Evolutionary conservation across 1,140 invertebrate genomes (phyloP).

Genomic region (Macrotrachela quadricornifera): DNA sequence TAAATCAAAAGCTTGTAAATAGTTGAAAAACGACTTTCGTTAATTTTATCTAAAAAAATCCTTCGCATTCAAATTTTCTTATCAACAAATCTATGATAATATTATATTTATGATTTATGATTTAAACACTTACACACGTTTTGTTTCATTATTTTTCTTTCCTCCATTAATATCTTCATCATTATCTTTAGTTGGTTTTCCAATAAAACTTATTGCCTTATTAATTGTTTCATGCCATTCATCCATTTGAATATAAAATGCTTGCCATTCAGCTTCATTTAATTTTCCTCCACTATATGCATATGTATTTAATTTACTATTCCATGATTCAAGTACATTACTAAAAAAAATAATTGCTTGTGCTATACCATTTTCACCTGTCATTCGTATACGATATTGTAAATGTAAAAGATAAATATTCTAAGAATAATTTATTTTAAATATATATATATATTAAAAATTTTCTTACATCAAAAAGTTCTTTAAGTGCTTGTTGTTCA

Average conservation of each 20-base stretch:
- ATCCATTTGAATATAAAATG: constrained; percentile 19
- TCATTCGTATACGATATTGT: constrained; percentile 25
- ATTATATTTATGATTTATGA: too few species aligned
- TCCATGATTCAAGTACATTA: constrained; percentile 22
- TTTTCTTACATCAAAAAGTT: background rate
- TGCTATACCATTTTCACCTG: constrained; percentile 29
- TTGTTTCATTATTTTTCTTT: too few species aligned
- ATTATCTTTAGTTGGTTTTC: too few species aligned
- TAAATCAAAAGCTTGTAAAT: background rate
- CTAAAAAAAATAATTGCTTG: constrained; percentile 18
- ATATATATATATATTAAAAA: background rate
- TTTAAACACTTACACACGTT: too few species aligned
- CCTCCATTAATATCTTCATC: too few species aligned
- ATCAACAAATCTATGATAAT: too few species aligned
- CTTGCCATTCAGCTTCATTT: constrained; percentile 22
- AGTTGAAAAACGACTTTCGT: background rate
- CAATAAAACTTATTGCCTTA: background rate
- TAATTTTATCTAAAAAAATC: background rate
- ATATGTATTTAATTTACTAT: constrained; percentile 14
- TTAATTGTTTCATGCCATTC: constrained; percentile 17
- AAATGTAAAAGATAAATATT: constrained; percentile 12
- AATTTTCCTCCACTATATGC: background rate
- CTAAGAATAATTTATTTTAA: background rate
- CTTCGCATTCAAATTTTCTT: too few species aligned
- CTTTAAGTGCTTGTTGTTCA: too few species aligned